Base-by-base conservation (phyloP, 2,797 vertebrate species). In the Xiphorhynchus erythropygius region DNA sequence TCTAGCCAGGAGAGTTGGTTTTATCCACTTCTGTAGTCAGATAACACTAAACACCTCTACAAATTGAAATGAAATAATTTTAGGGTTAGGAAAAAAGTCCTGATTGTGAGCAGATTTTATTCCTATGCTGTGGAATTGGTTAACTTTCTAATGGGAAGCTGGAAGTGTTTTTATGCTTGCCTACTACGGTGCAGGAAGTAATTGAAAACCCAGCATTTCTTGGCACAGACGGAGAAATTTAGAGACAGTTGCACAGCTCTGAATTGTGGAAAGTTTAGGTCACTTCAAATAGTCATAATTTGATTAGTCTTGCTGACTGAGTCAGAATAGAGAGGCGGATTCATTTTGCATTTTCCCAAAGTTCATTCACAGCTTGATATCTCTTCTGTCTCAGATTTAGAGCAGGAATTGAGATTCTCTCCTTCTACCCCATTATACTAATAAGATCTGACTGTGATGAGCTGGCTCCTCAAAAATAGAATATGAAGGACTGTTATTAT, bases 231-330 rank as follows among this genome's bases (percentile, higher is more conserved):
- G 35, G 11, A 46, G 62, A 71, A 62, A 80, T 68, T 64, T 56
- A 74, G 89, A 76, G 71, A 62, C 84, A 84, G 71, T 89, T 93
- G 64, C 82, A 59, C 47, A 78, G 76, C 30, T 87, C 79, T 90
- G 79, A 75, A 88, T 53, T 71, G 73, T 74, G 87, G 79, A 87
- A 95, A 86, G 71, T 94, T 91, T 68, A 77, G 41, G 75, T 90
- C 53, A 28, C 46, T 93, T 91, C 69, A 94, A 23, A 90, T 85
- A 86, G 71, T 91, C 62, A 46, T 94, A 91, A 94, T 94, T 94
- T 81, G 89, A 94, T 97, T 91, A 91, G 80, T 94, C 73, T 76
- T 94, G 80, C 85, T 95, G 76, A 59, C 80, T 93, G 83, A 93
- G 49, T 92, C 80, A 84, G 85, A 55, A 85, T 89, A 89, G 52